These are phyloP conservation scores for Nesoenas mayeri DNA, from an alignment of 2,113 vertebrate species.

Conservation along the genomic window DNA sequence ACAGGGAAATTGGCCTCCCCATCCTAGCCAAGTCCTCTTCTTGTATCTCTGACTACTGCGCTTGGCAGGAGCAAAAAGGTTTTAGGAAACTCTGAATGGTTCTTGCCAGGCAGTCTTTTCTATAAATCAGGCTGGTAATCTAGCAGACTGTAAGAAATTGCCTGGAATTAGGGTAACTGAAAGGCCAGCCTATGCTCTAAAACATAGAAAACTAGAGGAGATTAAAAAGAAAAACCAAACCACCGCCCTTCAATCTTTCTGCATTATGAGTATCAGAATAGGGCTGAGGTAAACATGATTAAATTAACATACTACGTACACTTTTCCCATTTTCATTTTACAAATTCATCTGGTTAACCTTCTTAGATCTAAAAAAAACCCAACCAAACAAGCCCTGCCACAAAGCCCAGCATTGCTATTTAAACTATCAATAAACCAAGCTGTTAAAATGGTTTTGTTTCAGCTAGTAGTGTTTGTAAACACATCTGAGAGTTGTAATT, in stretches of 20 bases:
- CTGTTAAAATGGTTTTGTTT: background rate
- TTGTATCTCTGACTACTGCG: background rate
- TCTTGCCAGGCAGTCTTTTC: background rate
- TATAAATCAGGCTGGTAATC: background rate
- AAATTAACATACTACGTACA: background rate
- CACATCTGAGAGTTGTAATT: background rate
- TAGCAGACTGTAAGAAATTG: background rate
- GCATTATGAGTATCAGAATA: background rate
- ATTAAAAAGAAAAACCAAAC: background rate
- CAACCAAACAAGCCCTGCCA: background rate
- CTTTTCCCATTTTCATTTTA: background rate
- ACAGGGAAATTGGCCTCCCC: background rate
- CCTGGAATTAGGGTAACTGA: background rate
- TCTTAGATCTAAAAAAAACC: background rate
- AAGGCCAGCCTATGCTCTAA: background rate
- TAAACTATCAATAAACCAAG: background rate
- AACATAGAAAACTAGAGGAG: background rate
- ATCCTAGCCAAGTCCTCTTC: background rate
- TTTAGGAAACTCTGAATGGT: background rate
- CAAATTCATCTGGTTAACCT: background rate
- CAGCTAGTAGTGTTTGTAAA: background rate
- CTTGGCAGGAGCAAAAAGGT: background rate
- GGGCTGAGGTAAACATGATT: background rate
- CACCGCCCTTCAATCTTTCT: rapidly evolving
- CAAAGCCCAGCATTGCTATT: background rate